Evolutionary conservation across 1,140 invertebrate genomes (phyloP).

Genomic region (Coptotermes formosanus): DNA sequence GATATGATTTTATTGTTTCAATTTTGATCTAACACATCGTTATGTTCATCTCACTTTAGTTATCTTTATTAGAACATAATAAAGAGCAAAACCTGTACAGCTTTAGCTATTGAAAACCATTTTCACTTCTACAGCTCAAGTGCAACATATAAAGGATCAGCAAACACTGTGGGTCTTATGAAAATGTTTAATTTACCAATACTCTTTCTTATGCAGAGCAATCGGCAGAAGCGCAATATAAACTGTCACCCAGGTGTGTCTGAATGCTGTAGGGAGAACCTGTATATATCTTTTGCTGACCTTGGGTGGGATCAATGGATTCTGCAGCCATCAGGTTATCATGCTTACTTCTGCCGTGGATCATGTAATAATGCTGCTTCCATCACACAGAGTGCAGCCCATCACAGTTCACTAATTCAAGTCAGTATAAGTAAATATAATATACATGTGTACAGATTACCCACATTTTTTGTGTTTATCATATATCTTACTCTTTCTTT

Average conservation of each 20-base stretch:
- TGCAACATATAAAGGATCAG: too few relatives aligned
- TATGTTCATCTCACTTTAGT: too few relatives aligned
- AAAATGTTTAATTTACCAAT: not conserved
- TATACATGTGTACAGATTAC: too few relatives aligned
- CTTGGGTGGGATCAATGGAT: constrained; percentile 90
- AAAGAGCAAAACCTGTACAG: too few relatives aligned
- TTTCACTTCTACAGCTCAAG: too few relatives aligned
- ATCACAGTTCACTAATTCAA: constrained; percentile 69
- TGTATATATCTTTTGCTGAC: constrained; percentile 78
- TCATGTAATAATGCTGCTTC: constrained; percentile 68
- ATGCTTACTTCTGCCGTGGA: constrained; percentile 82
- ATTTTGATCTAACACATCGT: too few relatives aligned
- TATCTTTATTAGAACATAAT: too few relatives aligned
- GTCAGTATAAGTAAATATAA: constrained; percentile 48
- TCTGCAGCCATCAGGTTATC: constrained; percentile 72
- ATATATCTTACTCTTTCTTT: too few relatives aligned
- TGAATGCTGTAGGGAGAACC: constrained; percentile 79
- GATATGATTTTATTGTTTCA: too few relatives aligned
- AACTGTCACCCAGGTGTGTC: constrained; percentile 67
- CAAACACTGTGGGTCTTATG: too few relatives aligned
- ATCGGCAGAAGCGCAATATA: constrained; percentile 44
- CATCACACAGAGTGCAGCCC: constrained; percentile 60
- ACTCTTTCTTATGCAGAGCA: constrained; percentile 27
- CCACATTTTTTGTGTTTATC: too few relatives aligned
- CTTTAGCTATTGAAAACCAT: too few relatives aligned